These are phyloP conservation scores for Micoletzkya japonica DNA, from an alignment of 2,888 invertebrate species.

Conservation along the genomic window DNA sequence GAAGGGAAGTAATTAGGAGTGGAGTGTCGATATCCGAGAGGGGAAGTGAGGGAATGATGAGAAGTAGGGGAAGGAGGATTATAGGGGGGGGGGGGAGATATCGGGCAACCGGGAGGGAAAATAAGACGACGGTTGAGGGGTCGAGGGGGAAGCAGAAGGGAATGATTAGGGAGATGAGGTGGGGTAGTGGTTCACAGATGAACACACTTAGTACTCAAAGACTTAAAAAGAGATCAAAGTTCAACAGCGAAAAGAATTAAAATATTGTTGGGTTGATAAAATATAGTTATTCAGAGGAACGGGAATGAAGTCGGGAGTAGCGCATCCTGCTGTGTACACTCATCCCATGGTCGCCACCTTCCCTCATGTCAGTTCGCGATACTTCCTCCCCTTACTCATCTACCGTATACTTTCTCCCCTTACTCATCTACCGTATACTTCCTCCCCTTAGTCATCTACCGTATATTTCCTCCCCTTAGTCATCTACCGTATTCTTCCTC, in stretches of 20 bases:
- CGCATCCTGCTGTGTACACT: slow-evolving; percentile 63
- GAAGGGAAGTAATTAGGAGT: background rate
- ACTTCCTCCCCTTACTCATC: too few species aligned
- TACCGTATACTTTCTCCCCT: too few species aligned
- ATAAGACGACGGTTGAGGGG: background rate
- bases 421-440: too few species aligned
- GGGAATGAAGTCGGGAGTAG: slow-evolving; percentile 64
- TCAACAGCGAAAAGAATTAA: too few species aligned
- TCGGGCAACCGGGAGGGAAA: background rate
- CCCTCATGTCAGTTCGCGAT: slow-evolving; percentile 51
- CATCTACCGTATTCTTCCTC: too few species aligned
- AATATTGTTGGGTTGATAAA: too few species aligned
- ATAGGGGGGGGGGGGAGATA: background rate
- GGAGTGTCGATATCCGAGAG: background rate
- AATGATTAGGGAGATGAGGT: background rate
- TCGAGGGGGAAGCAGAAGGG: background rate
- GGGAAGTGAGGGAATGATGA: background rate
- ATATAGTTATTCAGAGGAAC: slow-evolving; percentile 52
- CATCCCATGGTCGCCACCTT: slow-evolving; percentile 63
- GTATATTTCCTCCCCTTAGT: too few species aligned
- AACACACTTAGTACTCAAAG: background rate
- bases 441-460: too few species aligned
- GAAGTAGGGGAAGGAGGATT: background rate
- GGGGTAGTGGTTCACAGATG: background rate
- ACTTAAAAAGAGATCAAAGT: too few species aligned